Base-by-base conservation (phyloP, 1,140 invertebrate genomes). In the Vanessa atalanta region DNA sequence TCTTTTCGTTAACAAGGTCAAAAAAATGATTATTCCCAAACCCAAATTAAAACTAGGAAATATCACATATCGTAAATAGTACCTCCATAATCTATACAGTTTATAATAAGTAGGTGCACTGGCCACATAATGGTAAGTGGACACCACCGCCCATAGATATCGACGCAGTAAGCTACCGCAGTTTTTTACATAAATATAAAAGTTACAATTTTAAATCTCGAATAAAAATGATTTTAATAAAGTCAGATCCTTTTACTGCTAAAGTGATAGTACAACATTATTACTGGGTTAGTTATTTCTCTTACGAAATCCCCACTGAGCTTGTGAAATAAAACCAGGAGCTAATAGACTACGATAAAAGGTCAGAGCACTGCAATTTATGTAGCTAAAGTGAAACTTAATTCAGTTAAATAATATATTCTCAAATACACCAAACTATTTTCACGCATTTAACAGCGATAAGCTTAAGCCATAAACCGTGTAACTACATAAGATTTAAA, bases 321-420 rank as follows among this genome's bases (percentile, higher is more conserved):
- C 68, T 60, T 20, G 53, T 48, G 57, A 23, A 73, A 73, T 61
- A 61, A 61, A 61, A 61, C 57, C 57, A 61, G 26, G 31, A 73
- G 72, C 66, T 73, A 67, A 73, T 67, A 61, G 72, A 68, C 31
- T 20, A 67, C 65, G 72, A 67, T 67, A 72, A 73, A 73, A 73
- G 65, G 64, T 55, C 65, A 73, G 72, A 26, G 37, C 37, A 37
- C 47, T 67, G 72, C 72, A 73, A 63, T 73, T 67, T 68, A 67
- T 73, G 65, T 47, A 43, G 47, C 65, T 63, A 60, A 61, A 73
- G 61, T 60, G 65, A 67, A 68, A 73, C 65, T 73, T 67, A 73
- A 73, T 73, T 73, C 72, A 68, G 55, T 73, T 73, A 73, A 47
- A 61, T 68, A 57, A 66, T 73, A 57, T 73, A 63, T 73, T 67